phyloP scores from a whole-genome alignment of 2,888 invertebrate genomes.

The Cryptophagus acutangulus region DNA sequence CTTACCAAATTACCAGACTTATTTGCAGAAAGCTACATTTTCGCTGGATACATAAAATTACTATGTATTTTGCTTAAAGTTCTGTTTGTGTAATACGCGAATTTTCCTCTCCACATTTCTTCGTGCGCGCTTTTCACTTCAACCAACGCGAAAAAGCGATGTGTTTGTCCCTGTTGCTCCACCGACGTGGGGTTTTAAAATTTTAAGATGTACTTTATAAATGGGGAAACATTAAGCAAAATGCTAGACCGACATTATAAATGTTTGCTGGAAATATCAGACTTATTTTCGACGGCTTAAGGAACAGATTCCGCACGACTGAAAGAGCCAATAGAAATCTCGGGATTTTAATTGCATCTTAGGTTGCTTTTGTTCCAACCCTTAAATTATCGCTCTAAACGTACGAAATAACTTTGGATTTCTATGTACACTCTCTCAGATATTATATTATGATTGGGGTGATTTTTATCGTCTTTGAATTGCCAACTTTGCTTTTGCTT shows the following conservation, averaged over 20 bases:
- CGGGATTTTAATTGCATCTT: slow-evolving; percentile 50
- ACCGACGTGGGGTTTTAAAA: slow-evolving; percentile 29
- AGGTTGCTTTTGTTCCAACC: slow-evolving; percentile 49
- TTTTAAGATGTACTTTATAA: slow-evolving; percentile 36
- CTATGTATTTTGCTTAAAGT: slow-evolving; percentile 47
- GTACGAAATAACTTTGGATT: slow-evolving; percentile 25
- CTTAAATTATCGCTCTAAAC: slow-evolving; percentile 41
- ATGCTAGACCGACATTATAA: slow-evolving; percentile 37
- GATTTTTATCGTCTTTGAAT: no score
- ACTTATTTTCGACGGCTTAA: slow-evolving; percentile 35
- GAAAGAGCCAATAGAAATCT: slow-evolving; percentile 46
- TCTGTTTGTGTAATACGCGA: slow-evolving; percentile 42
- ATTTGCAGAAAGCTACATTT: slow-evolving; percentile 48
- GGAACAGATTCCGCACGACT: slow-evolving; percentile 28
- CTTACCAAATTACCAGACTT: slow-evolving; percentile 49
- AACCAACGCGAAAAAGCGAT: background rate
- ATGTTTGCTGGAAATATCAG: slow-evolving; percentile 30
- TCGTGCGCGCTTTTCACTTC: slow-evolving; percentile 33
- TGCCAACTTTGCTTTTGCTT: no score
- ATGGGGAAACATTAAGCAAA: slow-evolving; percentile 43
- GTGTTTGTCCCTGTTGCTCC: slow-evolving; percentile 7
- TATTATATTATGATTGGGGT: no score
- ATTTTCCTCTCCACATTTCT: slow-evolving; percentile 36
- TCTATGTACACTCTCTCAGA: background rate
- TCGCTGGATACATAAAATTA: slow-evolving; percentile 48